Base-by-base conservation (phyloP, 2,888 invertebrate species). In the Euspilapteryx auroguttella region DNA sequence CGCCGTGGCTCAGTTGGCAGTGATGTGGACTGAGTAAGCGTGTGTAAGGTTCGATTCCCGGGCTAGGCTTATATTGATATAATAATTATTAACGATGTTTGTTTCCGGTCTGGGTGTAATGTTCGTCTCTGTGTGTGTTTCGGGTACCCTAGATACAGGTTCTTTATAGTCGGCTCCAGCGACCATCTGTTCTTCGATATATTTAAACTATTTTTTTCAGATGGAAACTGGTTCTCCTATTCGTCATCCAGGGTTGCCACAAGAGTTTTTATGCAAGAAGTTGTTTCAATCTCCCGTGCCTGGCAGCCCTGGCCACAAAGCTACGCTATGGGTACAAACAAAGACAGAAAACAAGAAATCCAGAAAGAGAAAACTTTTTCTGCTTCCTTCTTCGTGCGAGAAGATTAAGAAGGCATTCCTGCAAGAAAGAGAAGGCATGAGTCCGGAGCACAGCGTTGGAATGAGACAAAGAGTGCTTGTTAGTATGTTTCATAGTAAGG, bases 191-290 rank as follows among this genome's bases (percentile, higher is more conserved):
- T n/a, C n/a, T n/a, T n/a, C n/a, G n/a, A n/a, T n/a, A n/a, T n/a
- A n/a, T n/a, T n/a, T n/a, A n/a, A n/a, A n/a, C n/a, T n/a, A n/a
- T 14, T n/a, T 29, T 39, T 44, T 42, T 2, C 54, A 68, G 66
- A 64, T 63, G 57, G 63, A 62, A 37, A 58, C 54, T 2, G 57
- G 58, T 28, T 71, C 69, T 0, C 68, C 68, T 21, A 37, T 63
- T 14, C 51, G 62, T 32, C 62, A 58, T 34, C 49, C 47, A n/a
- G 28, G 36, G 34, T 32, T 39, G 38, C 51, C 40, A 29, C 37
- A 55, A 8, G 54, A 50, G 33, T 55, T 55, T 32, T 50, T 71
- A 37, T 58, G 45, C 31, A 69, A 68, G 42, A 69, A 64, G 36
- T 49, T 69, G 5, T 71, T 71, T 34, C 64, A 63, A 33, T 65